Conservation (phyloP, 2,888 invertebrate genomes). For the Cenopis cana region DNA sequence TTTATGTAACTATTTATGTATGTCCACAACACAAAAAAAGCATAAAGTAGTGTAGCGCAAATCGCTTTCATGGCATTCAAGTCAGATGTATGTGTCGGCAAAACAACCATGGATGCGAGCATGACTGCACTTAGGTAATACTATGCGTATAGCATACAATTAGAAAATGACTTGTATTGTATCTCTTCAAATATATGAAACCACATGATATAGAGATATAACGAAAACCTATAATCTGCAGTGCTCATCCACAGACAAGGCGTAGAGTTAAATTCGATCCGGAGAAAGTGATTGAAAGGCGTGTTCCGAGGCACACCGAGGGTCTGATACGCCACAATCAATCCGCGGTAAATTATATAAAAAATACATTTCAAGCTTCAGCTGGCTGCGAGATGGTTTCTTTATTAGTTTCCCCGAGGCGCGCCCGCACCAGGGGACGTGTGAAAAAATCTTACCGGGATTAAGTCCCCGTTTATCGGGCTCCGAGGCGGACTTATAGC, state of each 20-base stretch:
- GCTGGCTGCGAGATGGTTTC: slow-evolving; percentile 83
- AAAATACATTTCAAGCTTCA: slow-evolving; percentile 86
- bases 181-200: too few relatives aligned
- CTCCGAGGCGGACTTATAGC: slow-evolving; percentile 76
- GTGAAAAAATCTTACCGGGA: slow-evolving; percentile 80
- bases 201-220: background rate
- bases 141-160: too few relatives aligned
- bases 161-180: too few relatives aligned
- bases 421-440: slow-evolving; percentile 70
- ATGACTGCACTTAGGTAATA: too few relatives aligned
- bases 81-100: too few relatives aligned
- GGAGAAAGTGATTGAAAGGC: slow-evolving; percentile 23
- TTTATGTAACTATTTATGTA: too few relatives aligned
- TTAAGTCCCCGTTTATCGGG: slow-evolving; percentile 79
- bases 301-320: slow-evolving; percentile 45
- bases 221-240: background rate
- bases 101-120: too few relatives aligned
- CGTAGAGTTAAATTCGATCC: slow-evolving; percentile 8
- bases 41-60: too few relatives aligned
- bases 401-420: slow-evolving; percentile 79
- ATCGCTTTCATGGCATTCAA: too few relatives aligned
- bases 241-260: background rate
- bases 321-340: slow-evolving; percentile 76
- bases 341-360: slow-evolving; percentile 85
- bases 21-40: too few relatives aligned